Evolutionary conservation across 2,113 vertebrate species (phyloP).

Genomic region (Alethe castanea): DNA sequence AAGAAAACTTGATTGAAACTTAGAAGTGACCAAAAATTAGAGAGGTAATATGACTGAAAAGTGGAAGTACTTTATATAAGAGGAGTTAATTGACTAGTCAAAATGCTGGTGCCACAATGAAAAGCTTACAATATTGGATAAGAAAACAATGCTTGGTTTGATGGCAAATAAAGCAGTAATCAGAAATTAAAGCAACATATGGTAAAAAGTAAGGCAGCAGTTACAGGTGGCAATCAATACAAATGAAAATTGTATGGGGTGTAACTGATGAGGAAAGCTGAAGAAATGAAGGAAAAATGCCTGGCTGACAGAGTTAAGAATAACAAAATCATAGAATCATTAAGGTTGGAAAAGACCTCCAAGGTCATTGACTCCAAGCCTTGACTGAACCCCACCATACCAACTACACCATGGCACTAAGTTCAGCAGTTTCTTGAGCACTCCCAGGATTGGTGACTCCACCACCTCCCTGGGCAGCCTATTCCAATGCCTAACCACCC

Average conservation of each 20-base stretch:
- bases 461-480: neutral
- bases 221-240: slow-evolving; percentile 3
- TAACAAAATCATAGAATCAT: neutral
- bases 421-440: neutral
- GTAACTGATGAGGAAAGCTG: neutral
- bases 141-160: neutral
- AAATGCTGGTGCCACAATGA: neutral
- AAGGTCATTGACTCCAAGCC: neutral
- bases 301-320: neutral
- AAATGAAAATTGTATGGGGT: neutral
- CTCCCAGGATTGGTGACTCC: neutral
- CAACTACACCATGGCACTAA: neutral
- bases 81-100: neutral
- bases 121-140: neutral
- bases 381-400: neutral
- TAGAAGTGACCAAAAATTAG: neutral
- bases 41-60: neutral
- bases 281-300: neutral
- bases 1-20: neutral
- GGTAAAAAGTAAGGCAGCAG: neutral
- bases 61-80: neutral
- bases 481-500: no score
- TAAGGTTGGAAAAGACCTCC: neutral
- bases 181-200: slow-evolving; percentile 25
- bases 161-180: slow-evolving; percentile 14